These are phyloP conservation scores for Caenorhabditis sp. DNA, from an alignment of 2,888 invertebrate genomes.

Conservation along the genomic window DNA sequence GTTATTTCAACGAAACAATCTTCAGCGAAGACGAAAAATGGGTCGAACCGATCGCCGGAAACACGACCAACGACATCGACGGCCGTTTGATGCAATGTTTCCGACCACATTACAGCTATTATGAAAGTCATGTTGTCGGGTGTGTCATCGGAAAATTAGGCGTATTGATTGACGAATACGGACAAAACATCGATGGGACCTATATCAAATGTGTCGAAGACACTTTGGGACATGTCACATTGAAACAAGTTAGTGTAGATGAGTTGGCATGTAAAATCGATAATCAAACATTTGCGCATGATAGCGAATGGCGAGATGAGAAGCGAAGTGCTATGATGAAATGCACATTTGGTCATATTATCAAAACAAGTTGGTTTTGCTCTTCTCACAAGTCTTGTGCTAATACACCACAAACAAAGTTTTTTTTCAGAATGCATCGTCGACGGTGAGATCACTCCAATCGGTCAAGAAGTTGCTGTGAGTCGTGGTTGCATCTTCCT, in stretches of 20 bases:
- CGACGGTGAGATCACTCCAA: conserved; percentile 28
- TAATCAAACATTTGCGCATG: conserved; percentile 37
- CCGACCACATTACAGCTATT: conserved; percentile 55
- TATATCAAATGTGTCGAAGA: conserved; percentile 49
- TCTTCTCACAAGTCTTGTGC: too few species aligned
- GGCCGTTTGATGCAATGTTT: conserved; percentile 55
- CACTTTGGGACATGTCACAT: conserved; percentile 28
- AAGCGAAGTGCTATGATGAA: conserved; percentile 35
- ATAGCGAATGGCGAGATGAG: conserved; percentile 34
- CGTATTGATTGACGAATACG: conserved; percentile 43
- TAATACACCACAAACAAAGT: too few species aligned
- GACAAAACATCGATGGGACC: conserved; percentile 35
- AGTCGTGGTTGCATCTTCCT: conserved; percentile 50
- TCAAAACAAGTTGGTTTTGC: conserved; percentile 40
- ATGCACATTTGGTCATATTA: conserved; percentile 42
- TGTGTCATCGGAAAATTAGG: conserved; percentile 50
- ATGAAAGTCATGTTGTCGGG: conserved; percentile 54
- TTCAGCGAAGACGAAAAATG: conserved; percentile 52
- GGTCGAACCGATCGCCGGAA: conserved; percentile 40
- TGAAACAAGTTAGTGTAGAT: conserved; percentile 28
- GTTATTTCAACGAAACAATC: conserved; percentile 53
- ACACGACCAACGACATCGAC: conserved; percentile 10
- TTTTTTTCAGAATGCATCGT: conserved; percentile 45
- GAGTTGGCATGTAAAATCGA: conserved; percentile 43
- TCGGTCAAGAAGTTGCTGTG: conserved; percentile 48